Evolutionary conservation across 2,888 invertebrate species (phyloP), one percentile per base, ranked within the genome.

Genomic region (Mythimna ferrago): DNA sequence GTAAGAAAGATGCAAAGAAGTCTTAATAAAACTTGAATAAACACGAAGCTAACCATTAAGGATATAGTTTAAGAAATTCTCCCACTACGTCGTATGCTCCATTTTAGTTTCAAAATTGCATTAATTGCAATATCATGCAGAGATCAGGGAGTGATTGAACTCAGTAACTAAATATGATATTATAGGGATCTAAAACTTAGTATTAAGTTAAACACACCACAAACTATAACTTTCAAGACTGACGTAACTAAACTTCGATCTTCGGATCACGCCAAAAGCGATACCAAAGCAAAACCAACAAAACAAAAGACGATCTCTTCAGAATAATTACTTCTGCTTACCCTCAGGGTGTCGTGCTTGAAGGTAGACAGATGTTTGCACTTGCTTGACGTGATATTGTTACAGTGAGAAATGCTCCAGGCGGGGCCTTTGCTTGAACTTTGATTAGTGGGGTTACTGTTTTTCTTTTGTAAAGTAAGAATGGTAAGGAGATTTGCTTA

Each of bases 311-410:
- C 71, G 44, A 56, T 57, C 51, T 38, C 48, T 61, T 58, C 57
- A 60, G 54, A 65, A 73, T 71, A 81, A 78, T 81, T 78, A 68
- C 32, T 66, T 73, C 48, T 60, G 11, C 35, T 35, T 57, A 68
- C 68, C 78, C 74, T 68, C 51, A 0, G 82, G 80, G 74, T 56
- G 26, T 78, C 82, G 51, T 82, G 80, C 74, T 61, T 71, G 61
- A 63, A 63, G 48, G 5, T 54, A 64, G 85, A 82, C 82, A 80
- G 82, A 54, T 80, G 76, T 75, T 83, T 83, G 78, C 66, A 66
- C 66, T 64, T 44, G 44, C 67, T 35, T 53, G 58, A 66, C 38
- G 19, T 51, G 70, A 57, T 82, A 78, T 82, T 85, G 82, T 83
- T 76, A 64, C 35, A 76, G 81, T 69, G 58, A 64, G 63, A 68